A percentile compares a stretch with the other conserved stretches of the same genome.
phyloP scores from a whole-genome alignment of 2,113 vertebrate genomes.

The Ranitomeya imitator region DNA sequence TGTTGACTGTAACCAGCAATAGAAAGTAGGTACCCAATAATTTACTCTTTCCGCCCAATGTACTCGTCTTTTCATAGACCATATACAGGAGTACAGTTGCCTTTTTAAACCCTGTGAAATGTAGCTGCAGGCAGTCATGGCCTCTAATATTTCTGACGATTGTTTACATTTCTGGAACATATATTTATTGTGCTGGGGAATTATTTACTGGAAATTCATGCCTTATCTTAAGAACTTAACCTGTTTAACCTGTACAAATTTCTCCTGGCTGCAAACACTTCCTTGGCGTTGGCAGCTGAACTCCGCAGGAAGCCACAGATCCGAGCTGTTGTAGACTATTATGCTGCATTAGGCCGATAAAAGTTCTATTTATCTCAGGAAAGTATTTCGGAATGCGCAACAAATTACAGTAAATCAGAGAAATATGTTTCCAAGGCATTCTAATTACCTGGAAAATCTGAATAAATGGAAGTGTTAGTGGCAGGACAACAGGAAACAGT shows the following conservation, averaged over 20 bases:
- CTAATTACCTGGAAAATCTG: constrained; percentile 18
- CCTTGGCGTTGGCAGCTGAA: constrained; percentile 24
- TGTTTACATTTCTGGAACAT: background rate
- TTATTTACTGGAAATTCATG: background rate
- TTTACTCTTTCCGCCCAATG: background rate
- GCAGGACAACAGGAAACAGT: background rate
- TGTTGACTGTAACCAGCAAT: background rate
- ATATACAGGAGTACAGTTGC: background rate
- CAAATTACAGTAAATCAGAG: constrained; percentile 33
- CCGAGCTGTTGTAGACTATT: background rate
- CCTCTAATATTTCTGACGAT: background rate
- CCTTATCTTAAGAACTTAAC: constrained; percentile 15
- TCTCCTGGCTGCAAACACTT: constrained; percentile 13
- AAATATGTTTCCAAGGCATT: background rate
- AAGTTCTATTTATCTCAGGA: constrained; percentile 31
- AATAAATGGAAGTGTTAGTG: constrained; percentile 18
- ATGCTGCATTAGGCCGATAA: constrained; percentile 37
- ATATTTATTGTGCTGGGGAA: background rate
- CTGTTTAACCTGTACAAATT: constrained; percentile 32
- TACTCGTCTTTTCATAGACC: background rate
- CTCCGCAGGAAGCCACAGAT: constrained; percentile 1
- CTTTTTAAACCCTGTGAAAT: background rate
- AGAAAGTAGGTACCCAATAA: background rate
- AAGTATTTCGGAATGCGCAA: constrained; percentile 24
- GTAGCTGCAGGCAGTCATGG: background rate